phyloP scores from a whole-genome alignment of 1,140 invertebrate genomes.

The Cephus cinctus region DNA sequence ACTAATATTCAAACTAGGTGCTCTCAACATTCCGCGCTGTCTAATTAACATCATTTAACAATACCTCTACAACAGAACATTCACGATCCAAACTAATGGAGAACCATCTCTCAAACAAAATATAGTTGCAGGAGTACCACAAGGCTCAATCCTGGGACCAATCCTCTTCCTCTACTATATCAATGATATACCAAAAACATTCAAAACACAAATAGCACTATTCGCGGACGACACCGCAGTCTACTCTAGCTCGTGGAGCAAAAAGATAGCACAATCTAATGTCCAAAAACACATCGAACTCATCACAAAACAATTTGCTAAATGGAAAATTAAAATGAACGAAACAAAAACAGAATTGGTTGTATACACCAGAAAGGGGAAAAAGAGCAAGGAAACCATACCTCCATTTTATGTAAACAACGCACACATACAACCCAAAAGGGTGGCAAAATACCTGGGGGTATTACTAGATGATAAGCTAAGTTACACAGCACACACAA shows the following conservation, averaged over 20 bases:
- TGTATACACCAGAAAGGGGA: constrained; percentile 14
- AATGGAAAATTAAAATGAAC: constrained; percentile 30
- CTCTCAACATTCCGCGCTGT: background rate
- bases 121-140: constrained; percentile 19
- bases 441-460: no score
- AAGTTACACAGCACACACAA: no score
- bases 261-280: constrained; percentile 7
- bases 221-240: constrained; percentile 23
- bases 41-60: background rate
- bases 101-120: constrained; percentile 8
- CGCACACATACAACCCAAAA: no score
- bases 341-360: constrained; percentile 21
- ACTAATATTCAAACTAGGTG: constrained; percentile 13
- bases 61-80: constrained; percentile 6
- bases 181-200: constrained; percentile 13
- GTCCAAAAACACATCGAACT: constrained; percentile 13
- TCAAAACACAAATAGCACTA: constrained; percentile 8
- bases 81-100: constrained; percentile 1
- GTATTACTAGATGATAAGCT: no score
- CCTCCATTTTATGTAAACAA: no score
- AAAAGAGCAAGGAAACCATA: no score
- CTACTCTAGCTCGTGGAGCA: constrained; percentile 9
- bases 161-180: constrained; percentile 16
- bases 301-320: constrained; percentile 11
- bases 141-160: constrained; percentile 19